Conservation (phyloP, 2,797 vertebrate genomes). For the Ataeniobius toweri region DNA sequence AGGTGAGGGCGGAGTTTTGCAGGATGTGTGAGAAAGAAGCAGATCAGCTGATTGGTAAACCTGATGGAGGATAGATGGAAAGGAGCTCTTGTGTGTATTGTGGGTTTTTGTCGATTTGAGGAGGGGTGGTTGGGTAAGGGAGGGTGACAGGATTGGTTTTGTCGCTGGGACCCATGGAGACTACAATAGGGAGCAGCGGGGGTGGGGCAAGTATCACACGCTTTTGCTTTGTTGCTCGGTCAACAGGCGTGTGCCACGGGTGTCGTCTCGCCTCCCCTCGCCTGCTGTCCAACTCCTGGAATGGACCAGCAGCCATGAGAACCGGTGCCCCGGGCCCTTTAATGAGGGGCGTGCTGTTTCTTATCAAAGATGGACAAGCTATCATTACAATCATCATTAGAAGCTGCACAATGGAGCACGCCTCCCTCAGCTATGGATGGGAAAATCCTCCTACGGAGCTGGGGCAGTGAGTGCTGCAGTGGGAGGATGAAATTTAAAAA, state of each 20-base stretch:
- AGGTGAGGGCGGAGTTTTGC: slow-evolving; percentile 39
- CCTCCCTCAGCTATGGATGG: slow-evolving; percentile 55
- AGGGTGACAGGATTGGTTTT: slow-evolving; percentile 67
- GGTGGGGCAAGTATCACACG: slow-evolving; percentile 77
- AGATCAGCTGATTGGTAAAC: slow-evolving; percentile 80
- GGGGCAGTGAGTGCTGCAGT: neutral
- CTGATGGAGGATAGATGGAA: slow-evolving; percentile 53
- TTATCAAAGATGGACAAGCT: slow-evolving; percentile 82
- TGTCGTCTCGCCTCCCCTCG: slow-evolving; percentile 73
- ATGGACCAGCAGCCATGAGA: slow-evolving; percentile 64
- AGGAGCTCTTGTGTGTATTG: slow-evolving; percentile 40
- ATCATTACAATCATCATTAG: slow-evolving; percentile 79
- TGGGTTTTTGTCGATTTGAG: slow-evolving; percentile 32
- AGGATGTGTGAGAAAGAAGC: slow-evolving; percentile 64
- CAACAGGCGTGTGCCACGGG: slow-evolving; percentile 84
- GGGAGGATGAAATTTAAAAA: slow-evolving; percentile 25
- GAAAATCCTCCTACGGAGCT: slow-evolving; percentile 49
- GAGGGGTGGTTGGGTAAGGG: slow-evolving; percentile 25
- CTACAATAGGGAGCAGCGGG: slow-evolving; percentile 65
- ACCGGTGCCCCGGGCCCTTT: slow-evolving; percentile 62
- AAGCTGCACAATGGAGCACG: slow-evolving; percentile 63
- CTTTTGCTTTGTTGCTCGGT: slow-evolving; percentile 80
- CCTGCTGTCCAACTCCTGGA: slow-evolving; percentile 75
- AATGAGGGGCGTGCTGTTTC: slow-evolving; percentile 78
- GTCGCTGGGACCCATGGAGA: slow-evolving; percentile 69